A percentile compares a stretch with the other conserved stretches of the same genome.
Conservation (phyloP, 2,797 vertebrate genomes). For the Fratercula arctica region DNA sequence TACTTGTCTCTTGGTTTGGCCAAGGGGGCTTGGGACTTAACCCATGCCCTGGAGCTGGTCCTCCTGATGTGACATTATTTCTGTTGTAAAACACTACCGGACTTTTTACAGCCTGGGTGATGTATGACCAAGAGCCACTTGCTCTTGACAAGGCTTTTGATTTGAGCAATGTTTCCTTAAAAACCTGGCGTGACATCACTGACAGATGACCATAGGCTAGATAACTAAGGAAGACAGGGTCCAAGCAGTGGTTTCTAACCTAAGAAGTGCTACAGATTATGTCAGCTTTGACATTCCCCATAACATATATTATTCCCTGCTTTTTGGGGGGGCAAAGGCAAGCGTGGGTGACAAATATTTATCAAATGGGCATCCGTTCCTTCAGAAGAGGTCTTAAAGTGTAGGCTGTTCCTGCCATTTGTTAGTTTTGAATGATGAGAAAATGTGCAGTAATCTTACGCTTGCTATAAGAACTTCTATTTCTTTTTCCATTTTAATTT, state of each 20-base stretch:
- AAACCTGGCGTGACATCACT: not conserved
- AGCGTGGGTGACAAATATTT: not conserved
- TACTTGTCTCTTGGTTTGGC: not conserved
- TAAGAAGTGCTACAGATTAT: not conserved
- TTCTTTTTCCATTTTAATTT: conserved; percentile 27
- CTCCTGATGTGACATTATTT: not conserved
- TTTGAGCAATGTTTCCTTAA: not conserved
- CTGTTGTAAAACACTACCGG: not conserved
- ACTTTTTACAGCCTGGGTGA: not conserved
- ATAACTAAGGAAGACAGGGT: not conserved
- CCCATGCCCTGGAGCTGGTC: fast-evolving
- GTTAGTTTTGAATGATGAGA: not conserved
- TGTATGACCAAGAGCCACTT: not conserved
- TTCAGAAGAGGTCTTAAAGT: not conserved
- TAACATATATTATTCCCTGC: not conserved
- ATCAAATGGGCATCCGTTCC: not conserved
- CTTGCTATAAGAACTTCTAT: not conserved
- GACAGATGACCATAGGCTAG: not conserved
- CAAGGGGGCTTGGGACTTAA: not conserved
- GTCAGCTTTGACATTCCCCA: not conserved
- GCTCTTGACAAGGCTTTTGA: not conserved
- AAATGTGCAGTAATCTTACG: not conserved
- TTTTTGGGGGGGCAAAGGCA: not conserved
- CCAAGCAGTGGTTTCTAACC: not conserved
- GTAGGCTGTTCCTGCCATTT: not conserved